phyloP scores from a whole-genome alignment of 35 echinoderm and acorn worm genomes.

The Acanthaster planci region DNA sequence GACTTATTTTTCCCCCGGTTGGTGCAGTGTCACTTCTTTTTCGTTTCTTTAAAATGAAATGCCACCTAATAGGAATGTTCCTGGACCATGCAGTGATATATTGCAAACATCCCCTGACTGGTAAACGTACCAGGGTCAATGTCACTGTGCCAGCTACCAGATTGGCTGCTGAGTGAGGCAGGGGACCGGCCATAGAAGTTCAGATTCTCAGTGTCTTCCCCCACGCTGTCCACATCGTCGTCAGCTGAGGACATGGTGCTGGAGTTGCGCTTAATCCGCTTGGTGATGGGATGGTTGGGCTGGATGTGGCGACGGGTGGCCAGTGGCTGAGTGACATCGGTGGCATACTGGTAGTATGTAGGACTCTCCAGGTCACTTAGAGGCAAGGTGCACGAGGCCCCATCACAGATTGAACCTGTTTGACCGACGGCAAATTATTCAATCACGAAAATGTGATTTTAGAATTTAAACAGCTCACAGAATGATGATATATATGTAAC shows the following conservation, averaged over 20 bases:
- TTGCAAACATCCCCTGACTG: too few relatives aligned
- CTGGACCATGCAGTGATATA: too few relatives aligned
- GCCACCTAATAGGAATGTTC: too few relatives aligned
- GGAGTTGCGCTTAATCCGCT: conserved; percentile 94
- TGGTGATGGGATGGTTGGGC: conserved; percentile 55
- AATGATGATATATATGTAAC: too few relatives aligned
- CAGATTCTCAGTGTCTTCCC: conserved; percentile 80
- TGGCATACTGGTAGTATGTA: conserved; percentile 71
- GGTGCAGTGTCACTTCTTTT: too few relatives aligned
- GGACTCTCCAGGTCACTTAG: conserved; percentile 57
- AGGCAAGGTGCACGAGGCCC: background rate
- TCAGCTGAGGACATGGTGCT: conserved; percentile 89
- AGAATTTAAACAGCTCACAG: too few relatives aligned
- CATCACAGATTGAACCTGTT: conserved; percentile 22
- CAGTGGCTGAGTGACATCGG: conserved; percentile 53
- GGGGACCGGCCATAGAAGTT: conserved; percentile 83
- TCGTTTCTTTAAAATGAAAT: too few relatives aligned
- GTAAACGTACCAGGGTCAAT: conserved; percentile 69
- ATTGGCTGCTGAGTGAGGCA: conserved; percentile 87
- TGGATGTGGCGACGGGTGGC: conserved; percentile 47
- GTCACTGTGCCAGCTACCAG: conserved; percentile 95
- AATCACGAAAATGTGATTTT: too few relatives aligned
- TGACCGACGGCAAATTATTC: background rate
- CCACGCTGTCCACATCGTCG: conserved; percentile 89
- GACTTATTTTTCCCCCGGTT: too few relatives aligned